A percentile compares a stretch with the other conserved stretches of the same genome.
Conservation (phyloP, 2,888 invertebrate species). For the Bombyx huttoni region DNA sequence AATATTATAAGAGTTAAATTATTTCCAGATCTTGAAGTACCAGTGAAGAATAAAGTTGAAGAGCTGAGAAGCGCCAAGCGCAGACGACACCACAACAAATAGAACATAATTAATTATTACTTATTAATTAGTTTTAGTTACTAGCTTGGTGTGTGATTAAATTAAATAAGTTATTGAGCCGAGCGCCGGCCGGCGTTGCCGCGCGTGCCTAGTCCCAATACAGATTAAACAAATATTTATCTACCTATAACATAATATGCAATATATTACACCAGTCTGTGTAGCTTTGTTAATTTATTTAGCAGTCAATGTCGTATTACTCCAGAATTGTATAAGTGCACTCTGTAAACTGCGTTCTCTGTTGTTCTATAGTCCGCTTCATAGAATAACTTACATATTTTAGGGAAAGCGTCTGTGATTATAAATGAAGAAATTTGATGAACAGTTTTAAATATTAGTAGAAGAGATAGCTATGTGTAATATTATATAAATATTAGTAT, state of each 20-base stretch:
- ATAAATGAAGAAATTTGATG: constrained; percentile 67
- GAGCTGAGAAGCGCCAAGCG: constrained; percentile 43
- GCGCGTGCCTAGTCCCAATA: constrained; percentile 68
- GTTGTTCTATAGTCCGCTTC: constrained; percentile 33
- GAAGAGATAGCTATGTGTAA: constrained; percentile 43
- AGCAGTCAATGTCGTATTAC: constrained; percentile 48
- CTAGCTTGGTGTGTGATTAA: constrained; percentile 67
- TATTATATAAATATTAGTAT: constrained; percentile 43
- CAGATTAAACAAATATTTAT: constrained; percentile 64
- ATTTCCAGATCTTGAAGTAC: constrained; percentile 55
- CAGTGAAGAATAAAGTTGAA: constrained; percentile 31
- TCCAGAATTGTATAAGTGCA: constrained; percentile 50
- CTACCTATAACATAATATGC: constrained; percentile 54
- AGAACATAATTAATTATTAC: constrained; percentile 55
- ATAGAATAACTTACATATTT: constrained; percentile 54
- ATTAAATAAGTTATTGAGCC: constrained; percentile 63
- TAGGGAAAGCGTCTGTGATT: constrained; percentile 73
- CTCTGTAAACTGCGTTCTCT: constrained; percentile 41
- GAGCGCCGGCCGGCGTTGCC: constrained; percentile 47
- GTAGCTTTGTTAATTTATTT: constrained; percentile 68
- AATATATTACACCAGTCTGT: constrained; percentile 49
- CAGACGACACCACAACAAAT: constrained; percentile 42
- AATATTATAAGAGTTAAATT: not conserved
- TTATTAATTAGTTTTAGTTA: constrained; percentile 59
- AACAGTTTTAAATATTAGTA: constrained; percentile 57